Base-by-base conservation (phyloP, 2,797 vertebrate genomes). In the Anableps anableps region DNA sequence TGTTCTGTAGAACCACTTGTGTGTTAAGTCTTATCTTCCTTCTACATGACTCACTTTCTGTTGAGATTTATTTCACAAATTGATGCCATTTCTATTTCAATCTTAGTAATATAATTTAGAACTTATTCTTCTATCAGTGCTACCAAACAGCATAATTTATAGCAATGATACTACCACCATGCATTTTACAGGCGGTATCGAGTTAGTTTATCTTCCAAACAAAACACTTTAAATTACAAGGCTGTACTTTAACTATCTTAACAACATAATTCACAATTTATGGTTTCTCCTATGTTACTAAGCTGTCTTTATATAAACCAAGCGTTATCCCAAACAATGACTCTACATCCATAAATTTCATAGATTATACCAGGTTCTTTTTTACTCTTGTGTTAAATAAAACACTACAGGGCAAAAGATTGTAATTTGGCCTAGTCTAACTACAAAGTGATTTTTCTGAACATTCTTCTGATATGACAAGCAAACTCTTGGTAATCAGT, bases 21-120 rank as follows among this genome's bases (percentile, higher is more conserved):
- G 53, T 83, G 64, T 58, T n/a, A 41, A 75, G 77, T 51, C 34
- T 50, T 36, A 48, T 66, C 62, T 50, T 55, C 31, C 74, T 14
- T 51, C 62, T 58, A 9, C 38, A 45, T 47, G 38, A 58, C 41
- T 48, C n/a, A n/a, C 38, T 45, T 75, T 53, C 19, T 26, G 21
- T 43, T 68, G 13, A 11, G 38, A 0, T 55, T 31, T 50, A 34
- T 29, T 68, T 68, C 38, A 43, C 36, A 55, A 23, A 68, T 4
- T 43, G 23, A 79, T 31, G 60, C 31, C 17, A 43, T 23, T 72
- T 16, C 14, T 7, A 3, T 41, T 9, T 9, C 23, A 4, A 41
- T 53, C 21, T 74, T 19, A 29, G 31, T 8, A 14, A 2, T 10
- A 60, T n/a, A 50, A 38, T n/a, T 48, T 45, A 13, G 31, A 47